Base-by-base conservation (phyloP, 1,140 invertebrate species). In the Aculops lycopersici region DNA sequence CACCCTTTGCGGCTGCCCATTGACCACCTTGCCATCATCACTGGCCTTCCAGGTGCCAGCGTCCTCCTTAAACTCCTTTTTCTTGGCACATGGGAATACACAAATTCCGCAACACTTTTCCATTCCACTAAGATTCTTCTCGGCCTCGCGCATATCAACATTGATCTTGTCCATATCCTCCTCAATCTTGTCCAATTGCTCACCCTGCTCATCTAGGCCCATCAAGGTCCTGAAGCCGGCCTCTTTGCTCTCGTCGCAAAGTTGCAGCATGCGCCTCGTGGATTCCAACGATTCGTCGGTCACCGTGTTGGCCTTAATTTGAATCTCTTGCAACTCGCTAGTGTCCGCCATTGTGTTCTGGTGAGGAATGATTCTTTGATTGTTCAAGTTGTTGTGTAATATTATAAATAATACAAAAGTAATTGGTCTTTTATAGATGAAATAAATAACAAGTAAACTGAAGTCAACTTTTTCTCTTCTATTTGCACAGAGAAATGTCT, bases 1-100 rank as follows among this genome's bases (percentile, higher is more conserved):
- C 47, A 92, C 79, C 40, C 88, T n/a, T n/a, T n/a, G 21, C 21
- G 47, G 47, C 39, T 48, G 46, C 12, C 47, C 46, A 35, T 16
- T 21, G 15, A 48, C 41, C 12, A 48, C 40, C 39, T 48, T 48
- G 20, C 46, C 47, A 39, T 48, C 47, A 18, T 48, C 46, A 36
- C 36, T 42, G 20, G 42, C 38, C 36, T 48, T 48, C 47, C 47
- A 48, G 4, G 43, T 47, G 8, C 41, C 39, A n/a, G 37, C 44
- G 20, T 48, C 47, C 38, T 48, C 46, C 41, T 48, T 48, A 39
- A 45, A 48, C 36, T 48, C 43, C n/a, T n/a, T n/a, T n/a, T n/a
- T n/a, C n/a, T n/a, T n/a, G n/a, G n/a, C n/a, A n/a, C n/a, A n/a
- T n/a, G n/a, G n/a, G n/a, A n/a, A n/a, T n/a, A n/a, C n/a, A n/a